Evolutionary conservation across 92 coral and sea anemone species (phyloP), one percentile per base, ranked within the genome.

Genomic region (Palythoa grandiflora): DNA sequence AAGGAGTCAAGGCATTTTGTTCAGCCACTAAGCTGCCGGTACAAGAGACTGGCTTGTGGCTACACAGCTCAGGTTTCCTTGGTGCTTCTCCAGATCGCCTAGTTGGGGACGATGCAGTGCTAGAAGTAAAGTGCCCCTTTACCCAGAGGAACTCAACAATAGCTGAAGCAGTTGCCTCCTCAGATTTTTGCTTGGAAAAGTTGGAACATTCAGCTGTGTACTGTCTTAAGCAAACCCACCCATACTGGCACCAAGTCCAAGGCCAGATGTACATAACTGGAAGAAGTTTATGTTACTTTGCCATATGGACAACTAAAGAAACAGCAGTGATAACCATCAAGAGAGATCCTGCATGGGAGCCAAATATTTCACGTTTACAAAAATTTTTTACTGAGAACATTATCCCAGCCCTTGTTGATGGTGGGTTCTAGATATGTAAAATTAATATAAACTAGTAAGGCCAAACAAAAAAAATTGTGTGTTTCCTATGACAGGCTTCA

Each of bases 61-160:
- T 89, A 52, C 73, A 74, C 48, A 72, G 47, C 59, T 59, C 65
- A 35, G 89, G 88, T 35, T 83, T 89, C 79, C 86, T 89, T 70
- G 92, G 89, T 84, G 92, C 92, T 52, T 84, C 89, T 53, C 92
- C 92, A 50, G 92, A 89, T 85, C 86, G 92, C 77, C 74, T 85
- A 52, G 79, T 89, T 63, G 92, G 89, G 48, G 63, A 37, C 73
- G 71, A 89, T 78, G 89, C 77, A 59, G 77, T 84, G 73, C 59
- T 89, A 66, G 92, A 89, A 78, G 88, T 89, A 53, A 89, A 89
- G 85, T 89, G 89, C 47, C 89, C 89, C 19, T 89, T 61, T 55
- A 89, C 89, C 54, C 89, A 84, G 65, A 75, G 89, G 71, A 84
- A 89, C 53, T 38, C 35, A 50, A 89, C 88, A 52, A 84, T 89